Conservation (phyloP, 2,888 invertebrate genomes). For the Philhelius pedissequus region DNA sequence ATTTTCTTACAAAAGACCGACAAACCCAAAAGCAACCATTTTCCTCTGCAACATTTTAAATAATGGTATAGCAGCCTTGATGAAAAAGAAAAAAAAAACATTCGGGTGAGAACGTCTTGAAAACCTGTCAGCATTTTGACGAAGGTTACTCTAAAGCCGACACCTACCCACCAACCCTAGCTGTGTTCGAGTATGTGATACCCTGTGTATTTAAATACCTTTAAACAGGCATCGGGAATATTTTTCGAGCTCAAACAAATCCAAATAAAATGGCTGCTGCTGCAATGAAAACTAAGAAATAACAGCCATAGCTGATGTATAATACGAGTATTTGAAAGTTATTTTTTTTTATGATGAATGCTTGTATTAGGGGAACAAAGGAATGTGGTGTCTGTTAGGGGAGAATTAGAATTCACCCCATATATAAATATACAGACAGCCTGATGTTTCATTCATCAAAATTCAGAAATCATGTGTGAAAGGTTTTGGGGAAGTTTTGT, state of each 20-base stretch:
- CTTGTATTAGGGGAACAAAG: slow-evolving; percentile 14
- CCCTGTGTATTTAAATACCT: slow-evolving; percentile 47
- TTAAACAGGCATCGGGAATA: background rate
- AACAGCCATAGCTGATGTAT: background rate
- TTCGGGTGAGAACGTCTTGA: slow-evolving; percentile 76
- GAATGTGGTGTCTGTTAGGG: background rate
- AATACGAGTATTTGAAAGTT: no score
- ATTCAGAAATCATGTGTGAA: slow-evolving; percentile 40
- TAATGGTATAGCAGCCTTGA: background rate
- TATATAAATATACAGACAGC: background rate
- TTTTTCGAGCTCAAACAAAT: slow-evolving; percentile 53
- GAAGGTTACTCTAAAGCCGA: slow-evolving; percentile 72
- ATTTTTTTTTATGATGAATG: background rate
- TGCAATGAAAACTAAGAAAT: slow-evolving; percentile 16
- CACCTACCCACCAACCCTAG: slow-evolving; percentile 59
- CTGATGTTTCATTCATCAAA: slow-evolving; percentile 31
- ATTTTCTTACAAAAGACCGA: slow-evolving; percentile 52
- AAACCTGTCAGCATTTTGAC: slow-evolving; percentile 78
- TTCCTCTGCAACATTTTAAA: slow-evolving; percentile 4
- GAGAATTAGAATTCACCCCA: slow-evolving; percentile 22
- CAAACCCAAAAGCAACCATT: slow-evolving; percentile 52
- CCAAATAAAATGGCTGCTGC: slow-evolving; percentile 59
- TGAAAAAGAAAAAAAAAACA: slow-evolving; percentile 1
- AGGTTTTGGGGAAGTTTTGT: slow-evolving; percentile 11
- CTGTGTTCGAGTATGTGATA: slow-evolving; percentile 17